Evolutionary conservation across 2,888 invertebrate species (phyloP).

Genomic region (Timema cristinae): DNA sequence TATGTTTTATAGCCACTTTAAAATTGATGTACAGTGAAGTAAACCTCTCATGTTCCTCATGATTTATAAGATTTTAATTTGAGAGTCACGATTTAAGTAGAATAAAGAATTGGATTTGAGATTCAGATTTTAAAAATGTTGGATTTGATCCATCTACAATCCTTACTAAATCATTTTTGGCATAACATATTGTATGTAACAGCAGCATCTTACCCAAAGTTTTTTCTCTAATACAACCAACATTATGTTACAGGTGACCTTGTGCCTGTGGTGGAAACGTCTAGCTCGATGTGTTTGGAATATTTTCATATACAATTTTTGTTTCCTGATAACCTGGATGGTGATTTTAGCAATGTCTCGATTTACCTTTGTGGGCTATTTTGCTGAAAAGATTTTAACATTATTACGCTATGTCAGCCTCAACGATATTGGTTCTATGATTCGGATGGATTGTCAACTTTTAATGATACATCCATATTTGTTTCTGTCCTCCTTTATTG

Average conservation of each 20-base stretch:
- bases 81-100: too few species aligned
- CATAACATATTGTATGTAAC: too few species aligned
- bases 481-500: slow-evolving; percentile 39
- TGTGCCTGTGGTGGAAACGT: slow-evolving; percentile 42
- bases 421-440: slow-evolving; percentile 38
- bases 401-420: slow-evolving; percentile 40
- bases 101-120: too few species aligned
- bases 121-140: too few species aligned
- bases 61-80: too few species aligned
- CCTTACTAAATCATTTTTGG: too few species aligned
- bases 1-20: too few species aligned
- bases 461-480: slow-evolving; percentile 35
- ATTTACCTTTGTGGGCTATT: slow-evolving; percentile 41
- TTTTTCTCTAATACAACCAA: neutral
- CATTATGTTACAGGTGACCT: slow-evolving; percentile 35
- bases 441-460: slow-evolving; percentile 37
- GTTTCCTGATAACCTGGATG: slow-evolving; percentile 46
- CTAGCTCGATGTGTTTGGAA: slow-evolving; percentile 41
- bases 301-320: slow-evolving; percentile 46
- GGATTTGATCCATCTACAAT: too few species aligned
- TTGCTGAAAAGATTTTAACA: slow-evolving; percentile 40
- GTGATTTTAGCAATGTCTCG: slow-evolving; percentile 45
- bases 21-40: too few species aligned
- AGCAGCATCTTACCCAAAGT: too few species aligned
- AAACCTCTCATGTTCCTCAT: too few species aligned